Evolutionary conservation across 1,140 invertebrate genomes (phyloP).

Genomic region (Doryteuthis pealeii): DNA sequence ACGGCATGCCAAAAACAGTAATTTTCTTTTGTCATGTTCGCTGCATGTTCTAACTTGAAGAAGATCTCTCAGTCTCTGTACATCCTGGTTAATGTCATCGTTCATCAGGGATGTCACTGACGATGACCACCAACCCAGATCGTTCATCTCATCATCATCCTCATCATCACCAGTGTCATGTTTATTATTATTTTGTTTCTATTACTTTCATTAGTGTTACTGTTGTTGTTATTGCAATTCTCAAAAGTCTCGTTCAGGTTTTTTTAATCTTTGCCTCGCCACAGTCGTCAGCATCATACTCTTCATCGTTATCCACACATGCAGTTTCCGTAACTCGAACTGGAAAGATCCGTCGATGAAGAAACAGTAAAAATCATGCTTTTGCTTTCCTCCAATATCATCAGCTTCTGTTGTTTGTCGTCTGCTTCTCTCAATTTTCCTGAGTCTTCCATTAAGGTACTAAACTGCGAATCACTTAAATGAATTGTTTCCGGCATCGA

Average conservation of each 20-base stretch:
- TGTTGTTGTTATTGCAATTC: no score
- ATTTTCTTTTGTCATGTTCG: not conserved
- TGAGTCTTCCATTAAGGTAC: not conserved
- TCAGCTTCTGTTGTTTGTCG: not conserved
- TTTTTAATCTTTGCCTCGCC: no score
- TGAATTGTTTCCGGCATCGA: not conserved
- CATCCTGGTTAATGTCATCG: not conserved
- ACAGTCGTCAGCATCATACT: no score
- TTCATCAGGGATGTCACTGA: not conserved
- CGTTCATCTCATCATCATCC: not conserved
- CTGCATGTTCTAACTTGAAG: not conserved
- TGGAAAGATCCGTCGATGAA: not conserved
- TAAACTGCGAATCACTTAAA: no score
- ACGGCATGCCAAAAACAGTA: not conserved
- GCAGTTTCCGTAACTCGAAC: not conserved
- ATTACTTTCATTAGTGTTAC: no score
- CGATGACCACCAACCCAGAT: not conserved
- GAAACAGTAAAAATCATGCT: conserved; percentile 7
- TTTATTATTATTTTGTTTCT: no score
- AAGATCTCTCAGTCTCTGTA: not conserved
- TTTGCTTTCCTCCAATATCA: not conserved
- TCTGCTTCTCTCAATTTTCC: not conserved
- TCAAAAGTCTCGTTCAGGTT: no score
- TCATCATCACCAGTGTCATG: no score
- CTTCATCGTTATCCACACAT: no score